phyloP scores from a whole-genome alignment of 2,113 vertebrate genomes.

The Nettapus auritus region DNA sequence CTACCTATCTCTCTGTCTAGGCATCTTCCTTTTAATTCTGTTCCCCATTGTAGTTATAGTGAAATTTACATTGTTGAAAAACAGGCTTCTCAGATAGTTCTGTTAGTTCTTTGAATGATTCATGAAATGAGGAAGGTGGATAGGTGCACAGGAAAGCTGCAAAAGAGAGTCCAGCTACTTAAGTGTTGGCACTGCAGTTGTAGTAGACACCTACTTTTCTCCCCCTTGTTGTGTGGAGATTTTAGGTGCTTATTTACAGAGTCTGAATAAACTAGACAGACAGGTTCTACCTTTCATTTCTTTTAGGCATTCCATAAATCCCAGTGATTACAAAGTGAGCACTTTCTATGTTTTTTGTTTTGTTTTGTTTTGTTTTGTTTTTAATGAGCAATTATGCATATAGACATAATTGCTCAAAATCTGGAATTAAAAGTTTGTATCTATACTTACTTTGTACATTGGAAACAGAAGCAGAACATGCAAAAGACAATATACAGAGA shows the following conservation, averaged over 20 bases:
- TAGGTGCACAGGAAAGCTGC: accelerated
- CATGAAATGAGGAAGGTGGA: neutral
- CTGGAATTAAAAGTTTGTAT: neutral
- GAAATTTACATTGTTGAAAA: neutral
- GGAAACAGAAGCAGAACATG: neutral
- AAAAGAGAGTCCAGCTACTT: neutral
- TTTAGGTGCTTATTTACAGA: neutral
- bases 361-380: too few species aligned
- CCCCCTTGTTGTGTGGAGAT: neutral
- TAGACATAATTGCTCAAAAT: neutral
- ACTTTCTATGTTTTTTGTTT: neutral
- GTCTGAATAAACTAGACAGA: neutral
- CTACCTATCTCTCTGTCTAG: neutral
- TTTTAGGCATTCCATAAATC: neutral
- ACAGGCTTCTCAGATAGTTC: neutral
- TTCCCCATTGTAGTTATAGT: neutral
- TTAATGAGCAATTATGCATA: neutral
- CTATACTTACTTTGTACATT: neutral
- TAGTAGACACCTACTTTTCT: neutral
- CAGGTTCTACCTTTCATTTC: neutral
- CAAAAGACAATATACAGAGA: neutral
- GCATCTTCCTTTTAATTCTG: neutral
- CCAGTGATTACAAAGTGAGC: neutral
- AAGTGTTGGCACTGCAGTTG: neutral
- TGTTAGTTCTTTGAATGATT: neutral